Conservation (phyloP, 2,797 vertebrate genomes). For the Novumbra hubbsi region DNA sequence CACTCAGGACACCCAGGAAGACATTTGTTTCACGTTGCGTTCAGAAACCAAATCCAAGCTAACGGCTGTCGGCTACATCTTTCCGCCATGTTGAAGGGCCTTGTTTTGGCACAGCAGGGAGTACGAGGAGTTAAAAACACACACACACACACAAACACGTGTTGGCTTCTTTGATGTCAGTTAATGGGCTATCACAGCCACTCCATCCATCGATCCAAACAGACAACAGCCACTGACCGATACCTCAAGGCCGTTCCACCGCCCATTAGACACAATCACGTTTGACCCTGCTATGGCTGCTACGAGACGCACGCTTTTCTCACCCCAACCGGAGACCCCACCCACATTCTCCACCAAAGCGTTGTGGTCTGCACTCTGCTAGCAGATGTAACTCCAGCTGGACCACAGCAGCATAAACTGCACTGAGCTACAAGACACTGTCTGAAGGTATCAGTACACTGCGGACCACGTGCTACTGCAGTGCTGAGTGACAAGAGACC, state of each 20-base stretch:
- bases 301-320: slow-evolving; percentile 1
- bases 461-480: background rate
- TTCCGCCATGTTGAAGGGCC: slow-evolving; percentile 24
- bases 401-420: background rate
- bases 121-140: slow-evolving; percentile 24
- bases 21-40: background rate
- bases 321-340: slow-evolving; percentile 38
- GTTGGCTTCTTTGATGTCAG: slow-evolving; percentile 34
- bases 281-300: too few species aligned
- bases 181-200: slow-evolving; percentile 42
- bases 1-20: background rate
- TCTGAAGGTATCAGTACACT: background rate
- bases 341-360: slow-evolving; percentile 24
- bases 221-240: slow-evolving; percentile 57
- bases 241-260: slow-evolving; percentile 49
- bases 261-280: slow-evolving; percentile 51
- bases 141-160: slow-evolving; percentile 20
- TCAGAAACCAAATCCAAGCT: background rate
- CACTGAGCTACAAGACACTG: background rate
- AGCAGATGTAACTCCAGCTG: background rate
- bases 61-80: background rate
- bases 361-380: background rate
- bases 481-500: background rate
- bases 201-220: slow-evolving; percentile 31
- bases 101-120: background rate